Base-by-base conservation (phyloP, 2,113 vertebrate genomes). In the Pelecanus crispus region DNA sequence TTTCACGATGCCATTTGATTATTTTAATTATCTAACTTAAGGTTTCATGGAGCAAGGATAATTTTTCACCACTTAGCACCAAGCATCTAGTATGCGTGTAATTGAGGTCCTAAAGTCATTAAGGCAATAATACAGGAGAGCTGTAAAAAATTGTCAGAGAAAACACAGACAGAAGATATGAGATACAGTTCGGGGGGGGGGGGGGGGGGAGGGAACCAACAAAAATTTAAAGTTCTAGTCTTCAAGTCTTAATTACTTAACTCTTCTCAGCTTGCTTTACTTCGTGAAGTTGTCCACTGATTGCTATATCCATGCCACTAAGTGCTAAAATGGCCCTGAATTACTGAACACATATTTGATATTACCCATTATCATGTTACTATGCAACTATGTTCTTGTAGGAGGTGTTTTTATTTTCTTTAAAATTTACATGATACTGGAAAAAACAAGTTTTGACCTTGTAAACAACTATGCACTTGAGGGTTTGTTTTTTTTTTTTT, bases 101-200 rank as follows among this genome's bases (percentile, higher is more conserved):
- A 95, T 40, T 94, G 94, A 84, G 87, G 86, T 91, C 84, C 62
- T 79, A 17, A 91, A 87, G 85, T 79, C 71, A 21, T 73, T 68
- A 91, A 82, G 65, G 62, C 66, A 80, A 20, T 59, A 58, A 58
- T 50, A 85, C 34, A 70, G 78, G 53, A 88, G 34, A 88, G 26
- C 55, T 82, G 73, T 52, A 79, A 85, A 91, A 72, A 87, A 56
- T 45, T 38, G 28, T 44, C 63, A 59, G 77, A 77, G 56, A 74
- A 81, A 70, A 59, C 29, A 59, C 40, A 61, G 73, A 52, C 3
- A 16, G 52, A 62, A 72, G 50, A 88, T 13, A 75, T 13, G n/a
- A 91, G 49, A 20, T 36, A 21, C 14, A 62, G 52, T 34, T 74
- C 24, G n/a, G n/a, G n/a, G n/a, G n/a, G n/a, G n/a, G n/a, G n/a